These are phyloP conservation scores for Oryzias melastigma DNA, from an alignment of 2,113 vertebrate genomes.

Conservation along the genomic window DNA sequence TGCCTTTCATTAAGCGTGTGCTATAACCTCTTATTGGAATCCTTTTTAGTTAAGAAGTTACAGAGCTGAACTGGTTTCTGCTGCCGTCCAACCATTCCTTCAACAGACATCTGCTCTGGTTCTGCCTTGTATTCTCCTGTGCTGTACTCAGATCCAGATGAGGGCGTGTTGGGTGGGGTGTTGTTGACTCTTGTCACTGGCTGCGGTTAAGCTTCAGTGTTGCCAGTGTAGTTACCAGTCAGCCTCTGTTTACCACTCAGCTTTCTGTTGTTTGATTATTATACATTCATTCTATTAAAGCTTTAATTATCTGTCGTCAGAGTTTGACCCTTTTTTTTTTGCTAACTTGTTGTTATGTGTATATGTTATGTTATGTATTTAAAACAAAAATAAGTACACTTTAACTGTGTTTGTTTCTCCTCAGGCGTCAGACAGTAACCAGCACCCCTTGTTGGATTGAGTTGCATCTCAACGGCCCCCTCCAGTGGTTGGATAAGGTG, in stretches of 20 bases:
- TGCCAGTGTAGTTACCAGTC: constrained; percentile 23
- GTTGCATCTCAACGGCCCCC: constrained; percentile 95
- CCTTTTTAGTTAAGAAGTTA: constrained; percentile 32
- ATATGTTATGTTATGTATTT: too few species aligned
- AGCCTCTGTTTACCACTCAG: background rate
- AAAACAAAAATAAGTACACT: too few species aligned
- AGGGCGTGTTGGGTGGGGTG: constrained; percentile 12
- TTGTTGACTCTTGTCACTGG: constrained; percentile 20
- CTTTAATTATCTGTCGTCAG: background rate
- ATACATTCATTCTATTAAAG: background rate
- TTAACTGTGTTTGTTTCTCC: constrained; percentile 14
- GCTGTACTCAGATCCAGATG: constrained; percentile 17
- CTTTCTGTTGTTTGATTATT: constrained; percentile 23
- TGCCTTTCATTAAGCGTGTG: constrained; percentile 1
- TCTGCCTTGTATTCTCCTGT: constrained; percentile 20
- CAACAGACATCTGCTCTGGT: constrained; percentile 35
- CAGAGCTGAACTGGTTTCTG: constrained; percentile 10
- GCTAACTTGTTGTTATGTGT: too few species aligned
- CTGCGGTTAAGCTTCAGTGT: constrained; percentile 18
- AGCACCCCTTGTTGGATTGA: constrained; percentile 99
- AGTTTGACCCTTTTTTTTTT: too few species aligned
- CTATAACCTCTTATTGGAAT: constrained; percentile 7
- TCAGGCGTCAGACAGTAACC: constrained; percentile 94
- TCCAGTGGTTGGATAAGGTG: constrained; percentile 99
- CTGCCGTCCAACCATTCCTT: background rate